Conservation (phyloP, 2,113 vertebrate species). For the Petroica traversi region DNA sequence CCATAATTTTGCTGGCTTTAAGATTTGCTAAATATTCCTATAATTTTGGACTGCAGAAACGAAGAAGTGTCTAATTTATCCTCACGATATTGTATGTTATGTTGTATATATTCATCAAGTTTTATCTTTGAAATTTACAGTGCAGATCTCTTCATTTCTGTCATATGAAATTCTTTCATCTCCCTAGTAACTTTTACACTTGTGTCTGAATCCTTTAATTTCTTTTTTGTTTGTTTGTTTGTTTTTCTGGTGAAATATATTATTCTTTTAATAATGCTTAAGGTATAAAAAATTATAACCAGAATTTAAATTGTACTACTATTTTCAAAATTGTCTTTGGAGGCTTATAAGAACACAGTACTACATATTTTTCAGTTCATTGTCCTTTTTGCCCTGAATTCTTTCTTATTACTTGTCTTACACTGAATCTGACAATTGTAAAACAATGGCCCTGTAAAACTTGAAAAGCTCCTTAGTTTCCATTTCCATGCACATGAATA, state of each 20-base stretch:
- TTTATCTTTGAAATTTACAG: background rate
- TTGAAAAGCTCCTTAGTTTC: background rate
- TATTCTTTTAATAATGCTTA: background rate
- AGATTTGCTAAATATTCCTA: background rate
- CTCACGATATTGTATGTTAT: background rate
- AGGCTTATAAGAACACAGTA: background rate
- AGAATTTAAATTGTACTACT: background rate
- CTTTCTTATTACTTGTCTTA: background rate
- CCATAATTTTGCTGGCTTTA: background rate
- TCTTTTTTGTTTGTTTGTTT: background rate
- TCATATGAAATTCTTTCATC: background rate
- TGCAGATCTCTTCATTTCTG: background rate
- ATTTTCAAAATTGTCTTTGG: background rate
- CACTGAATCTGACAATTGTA: background rate
- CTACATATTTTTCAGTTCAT: background rate
- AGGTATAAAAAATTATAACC: background rate
- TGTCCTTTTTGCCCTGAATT: background rate
- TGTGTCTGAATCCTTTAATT: background rate
- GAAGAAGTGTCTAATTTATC: background rate
- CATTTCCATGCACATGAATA: background rate
- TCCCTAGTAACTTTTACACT: background rate
- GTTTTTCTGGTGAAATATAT: background rate
- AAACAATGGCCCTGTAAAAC: background rate
- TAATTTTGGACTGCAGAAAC: background rate
- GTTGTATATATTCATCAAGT: background rate